Evolutionary conservation across 2,888 invertebrate genomes (phyloP).

Genomic region (Hipparchia semele): DNA sequence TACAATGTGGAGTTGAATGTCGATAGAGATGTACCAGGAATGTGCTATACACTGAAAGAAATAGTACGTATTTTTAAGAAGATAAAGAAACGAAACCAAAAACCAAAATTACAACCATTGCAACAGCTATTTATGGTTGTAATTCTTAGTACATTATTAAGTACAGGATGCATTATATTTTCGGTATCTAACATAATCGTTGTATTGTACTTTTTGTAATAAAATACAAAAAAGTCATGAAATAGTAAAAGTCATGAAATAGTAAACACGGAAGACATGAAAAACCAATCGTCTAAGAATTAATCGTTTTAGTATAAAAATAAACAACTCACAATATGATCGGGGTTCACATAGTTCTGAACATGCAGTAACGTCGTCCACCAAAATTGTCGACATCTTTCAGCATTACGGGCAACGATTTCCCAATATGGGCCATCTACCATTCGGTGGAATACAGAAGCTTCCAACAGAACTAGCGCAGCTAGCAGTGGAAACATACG

Average conservation of each 20-base stretch:
- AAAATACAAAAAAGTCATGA: no score
- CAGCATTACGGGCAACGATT: slow-evolving; percentile 42
- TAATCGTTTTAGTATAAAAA: background rate
- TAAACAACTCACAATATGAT: slow-evolving; percentile 39
- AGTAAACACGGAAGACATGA: no score
- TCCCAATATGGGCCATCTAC: slow-evolving; percentile 62
- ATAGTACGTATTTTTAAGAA: background rate
- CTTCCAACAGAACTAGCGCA: slow-evolving; percentile 56
- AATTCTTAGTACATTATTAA: no score
- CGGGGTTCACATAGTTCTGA: slow-evolving; percentile 48
- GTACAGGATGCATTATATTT: no score
- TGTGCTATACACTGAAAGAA: slow-evolving; percentile 56
- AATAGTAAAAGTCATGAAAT: no score
- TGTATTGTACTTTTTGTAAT: no score
- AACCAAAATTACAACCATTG: no score
- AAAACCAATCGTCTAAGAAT: no score
- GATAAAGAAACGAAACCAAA: no score
- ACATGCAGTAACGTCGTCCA: slow-evolving; percentile 52
- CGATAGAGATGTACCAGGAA: slow-evolving; percentile 57
- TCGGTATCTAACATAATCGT: no score
- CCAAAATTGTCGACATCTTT: slow-evolving; percentile 49
- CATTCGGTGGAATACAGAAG: slow-evolving; percentile 56
- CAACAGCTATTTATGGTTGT: no score
- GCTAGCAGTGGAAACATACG: slow-evolving; percentile 65
- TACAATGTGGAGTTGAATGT: slow-evolving; percentile 48